Evolutionary conservation across 2,797 vertebrate species (phyloP).

Genomic region (Mormyrops attenuatus): DNA sequence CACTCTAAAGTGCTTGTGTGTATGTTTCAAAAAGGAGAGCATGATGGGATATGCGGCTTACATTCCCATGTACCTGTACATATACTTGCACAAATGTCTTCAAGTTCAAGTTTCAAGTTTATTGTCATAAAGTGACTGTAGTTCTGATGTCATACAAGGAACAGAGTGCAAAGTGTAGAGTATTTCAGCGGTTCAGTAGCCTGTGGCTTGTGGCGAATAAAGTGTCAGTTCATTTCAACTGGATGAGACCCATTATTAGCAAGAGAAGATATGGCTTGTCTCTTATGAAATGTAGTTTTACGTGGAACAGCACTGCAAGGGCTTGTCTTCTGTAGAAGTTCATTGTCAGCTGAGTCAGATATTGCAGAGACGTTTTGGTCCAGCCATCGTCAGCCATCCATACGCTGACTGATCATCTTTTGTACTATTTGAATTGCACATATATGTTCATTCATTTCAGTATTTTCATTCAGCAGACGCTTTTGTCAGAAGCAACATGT

Average conservation of each 20-base stretch:
- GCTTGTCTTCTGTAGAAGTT: neutral
- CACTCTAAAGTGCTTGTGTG: neutral
- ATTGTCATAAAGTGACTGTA: too few relatives aligned
- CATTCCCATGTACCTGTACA: neutral
- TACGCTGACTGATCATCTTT: neutral
- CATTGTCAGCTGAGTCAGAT: neutral
- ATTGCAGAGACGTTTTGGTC: neutral
- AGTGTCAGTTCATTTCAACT: neutral
- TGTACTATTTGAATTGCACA: neutral
- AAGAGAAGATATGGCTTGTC: neutral
- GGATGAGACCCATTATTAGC: neutral
- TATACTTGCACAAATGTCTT: neutral
- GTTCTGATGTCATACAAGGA: too few relatives aligned
- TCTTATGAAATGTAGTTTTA: neutral
- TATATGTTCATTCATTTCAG: neutral
- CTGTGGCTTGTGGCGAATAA: neutral
- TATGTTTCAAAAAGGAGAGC: neutral
- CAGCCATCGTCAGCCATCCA: neutral
- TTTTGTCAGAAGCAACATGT: neutral
- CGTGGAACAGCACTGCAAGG: neutral
- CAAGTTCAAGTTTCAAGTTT: too few relatives aligned
- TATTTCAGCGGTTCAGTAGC: too few relatives aligned
- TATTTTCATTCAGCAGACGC: neutral
- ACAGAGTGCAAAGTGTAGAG: too few relatives aligned
- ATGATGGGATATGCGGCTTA: neutral